Conservation (phyloP, 2,797 vertebrate species). For the Crenuchus spilurus region DNA sequence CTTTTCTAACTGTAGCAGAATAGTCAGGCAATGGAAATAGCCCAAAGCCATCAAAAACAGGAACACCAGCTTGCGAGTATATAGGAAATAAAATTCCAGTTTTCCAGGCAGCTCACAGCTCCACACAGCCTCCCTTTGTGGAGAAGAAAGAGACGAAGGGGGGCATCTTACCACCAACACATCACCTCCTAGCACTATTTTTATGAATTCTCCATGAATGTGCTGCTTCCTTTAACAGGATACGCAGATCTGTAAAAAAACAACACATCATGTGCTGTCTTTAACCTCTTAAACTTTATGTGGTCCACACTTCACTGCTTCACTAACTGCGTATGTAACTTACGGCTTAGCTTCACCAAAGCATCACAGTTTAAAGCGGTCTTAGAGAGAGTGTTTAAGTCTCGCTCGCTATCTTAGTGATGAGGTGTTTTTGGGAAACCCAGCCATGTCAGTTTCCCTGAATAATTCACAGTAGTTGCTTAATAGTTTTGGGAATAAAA, state of each 20-base stretch:
- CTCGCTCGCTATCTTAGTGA: no score
- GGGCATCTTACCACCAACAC: neutral
- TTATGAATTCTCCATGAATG: neutral
- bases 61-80: neutral
- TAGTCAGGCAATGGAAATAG: neutral
- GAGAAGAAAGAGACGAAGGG: neutral
- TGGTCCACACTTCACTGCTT: neutral
- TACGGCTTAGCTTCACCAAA: no score
- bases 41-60: neutral
- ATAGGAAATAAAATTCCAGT: constrained; percentile 42
- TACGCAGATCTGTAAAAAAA: no score
- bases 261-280: no score
- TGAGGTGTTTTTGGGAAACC: no score
- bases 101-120: constrained; percentile 26
- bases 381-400: no score
- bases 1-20: no score
- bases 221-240: neutral
- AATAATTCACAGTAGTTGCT: neutral
- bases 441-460: no score
- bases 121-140: constrained; percentile 8
- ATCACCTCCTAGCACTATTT: neutral
- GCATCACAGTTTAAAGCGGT: no score
- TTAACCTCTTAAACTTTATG: neutral
- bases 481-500: neutral
- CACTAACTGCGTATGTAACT: no score